These are phyloP conservation scores for Physocephala rufipes DNA, from an alignment of 2,888 invertebrate genomes.

Conservation along the genomic window DNA sequence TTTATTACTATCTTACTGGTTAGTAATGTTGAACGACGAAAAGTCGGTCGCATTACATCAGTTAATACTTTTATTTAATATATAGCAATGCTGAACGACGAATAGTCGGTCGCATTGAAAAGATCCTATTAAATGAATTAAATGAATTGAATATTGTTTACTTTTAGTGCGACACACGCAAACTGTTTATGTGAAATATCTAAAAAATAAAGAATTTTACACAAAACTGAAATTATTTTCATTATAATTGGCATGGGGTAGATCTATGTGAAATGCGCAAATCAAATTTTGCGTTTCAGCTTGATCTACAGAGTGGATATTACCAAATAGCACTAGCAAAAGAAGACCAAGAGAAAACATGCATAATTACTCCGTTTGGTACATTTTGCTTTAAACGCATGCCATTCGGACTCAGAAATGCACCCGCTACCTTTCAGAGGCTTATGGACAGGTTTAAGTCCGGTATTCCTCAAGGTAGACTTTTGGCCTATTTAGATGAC, in stretches of 20 bases:
- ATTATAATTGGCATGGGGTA: constrained; percentile 23
- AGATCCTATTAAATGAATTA: no score
- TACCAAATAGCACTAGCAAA: constrained; percentile 44
- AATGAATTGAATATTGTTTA: no score
- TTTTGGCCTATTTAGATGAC: constrained; percentile 53
- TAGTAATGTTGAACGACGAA: no score
- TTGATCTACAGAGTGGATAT: constrained; percentile 33
- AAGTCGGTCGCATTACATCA: no score
- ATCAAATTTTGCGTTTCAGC: not conserved
- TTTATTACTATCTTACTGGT: no score
- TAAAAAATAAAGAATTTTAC: not conserved
- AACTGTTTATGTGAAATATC: not conserved
- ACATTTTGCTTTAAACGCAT: constrained; percentile 53
- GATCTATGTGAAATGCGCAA: constrained; percentile 33
- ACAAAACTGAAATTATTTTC: not conserved
- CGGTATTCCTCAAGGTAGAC: constrained; percentile 39
- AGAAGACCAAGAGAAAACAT: constrained; percentile 54
- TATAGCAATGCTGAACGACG: no score
- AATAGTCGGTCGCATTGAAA: no score
- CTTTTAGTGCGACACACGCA: no score
- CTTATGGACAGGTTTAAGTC: constrained; percentile 40
- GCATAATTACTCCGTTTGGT: constrained; percentile 57
- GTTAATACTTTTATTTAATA: no score
- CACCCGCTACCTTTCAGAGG: constrained; percentile 53
- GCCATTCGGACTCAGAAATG: constrained; percentile 57